These are phyloP conservation scores for Protobothrops flavoviridis DNA, from an alignment of 2,113 vertebrate genomes.

Conservation along the genomic window DNA sequence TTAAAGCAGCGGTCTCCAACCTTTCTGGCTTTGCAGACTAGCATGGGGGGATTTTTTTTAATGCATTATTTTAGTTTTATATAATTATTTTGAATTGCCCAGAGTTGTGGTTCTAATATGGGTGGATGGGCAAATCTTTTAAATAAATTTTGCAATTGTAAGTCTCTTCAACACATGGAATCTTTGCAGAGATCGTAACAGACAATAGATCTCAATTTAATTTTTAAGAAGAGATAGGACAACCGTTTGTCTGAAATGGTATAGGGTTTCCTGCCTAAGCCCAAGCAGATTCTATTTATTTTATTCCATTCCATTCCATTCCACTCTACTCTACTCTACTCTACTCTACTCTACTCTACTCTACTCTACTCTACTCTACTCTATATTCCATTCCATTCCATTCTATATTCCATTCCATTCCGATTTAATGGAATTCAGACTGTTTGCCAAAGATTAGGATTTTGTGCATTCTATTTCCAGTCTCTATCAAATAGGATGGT, in stretches of 20 bases:
- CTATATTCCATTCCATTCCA: too few relatives aligned
- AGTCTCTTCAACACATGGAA: background rate
- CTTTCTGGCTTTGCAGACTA: background rate
- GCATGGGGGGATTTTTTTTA: background rate
- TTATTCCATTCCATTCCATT: too few relatives aligned
- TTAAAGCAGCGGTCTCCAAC: background rate
- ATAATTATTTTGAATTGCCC: background rate
- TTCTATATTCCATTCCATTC: too few relatives aligned
- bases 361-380: too few relatives aligned
- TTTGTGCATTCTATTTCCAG: background rate
- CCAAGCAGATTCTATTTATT: too few relatives aligned
- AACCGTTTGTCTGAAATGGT: too few relatives aligned
- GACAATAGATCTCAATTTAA: background rate
- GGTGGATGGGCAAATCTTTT: background rate
- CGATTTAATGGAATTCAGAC: background rate
- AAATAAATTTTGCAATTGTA: background rate
- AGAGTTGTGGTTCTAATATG: background rate
- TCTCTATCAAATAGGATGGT: background rate
- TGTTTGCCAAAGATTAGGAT: background rate
- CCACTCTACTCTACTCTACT: too few relatives aligned
- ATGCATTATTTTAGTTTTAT: background rate
- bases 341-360: too few relatives aligned
- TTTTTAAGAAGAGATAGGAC: background rate
- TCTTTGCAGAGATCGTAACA: background rate
- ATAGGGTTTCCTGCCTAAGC: too few relatives aligned